These are phyloP conservation scores for Pipa parva DNA, from an alignment of 2,113 vertebrate genomes.

Conservation along the genomic window DNA sequence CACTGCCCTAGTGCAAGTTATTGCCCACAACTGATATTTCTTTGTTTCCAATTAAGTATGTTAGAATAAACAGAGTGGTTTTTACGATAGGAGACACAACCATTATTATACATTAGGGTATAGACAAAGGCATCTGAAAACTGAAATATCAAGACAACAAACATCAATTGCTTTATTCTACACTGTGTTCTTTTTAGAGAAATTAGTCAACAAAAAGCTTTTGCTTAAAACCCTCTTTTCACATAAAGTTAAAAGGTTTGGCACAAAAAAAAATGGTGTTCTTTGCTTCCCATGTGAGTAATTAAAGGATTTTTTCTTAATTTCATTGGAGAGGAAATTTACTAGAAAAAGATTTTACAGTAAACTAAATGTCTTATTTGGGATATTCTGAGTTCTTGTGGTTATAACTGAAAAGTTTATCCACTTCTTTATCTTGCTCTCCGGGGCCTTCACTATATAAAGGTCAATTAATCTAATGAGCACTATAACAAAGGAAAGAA, in stretches of 20 bases:
- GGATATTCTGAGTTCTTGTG: conserved; percentile 4
- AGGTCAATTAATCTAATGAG: neutral
- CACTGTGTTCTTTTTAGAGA: conserved; percentile 11
- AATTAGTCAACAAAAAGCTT: conserved; percentile 19
- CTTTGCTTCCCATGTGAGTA: conserved; percentile 18
- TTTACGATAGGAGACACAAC: too few species aligned
- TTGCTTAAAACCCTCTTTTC: conserved; percentile 1
- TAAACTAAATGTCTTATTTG: neutral
- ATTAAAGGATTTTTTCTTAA: conserved; percentile 26
- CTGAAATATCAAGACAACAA: conserved; percentile 12
- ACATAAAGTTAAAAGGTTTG: conserved; percentile 22
- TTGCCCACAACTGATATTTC: neutral
- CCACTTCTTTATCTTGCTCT: conserved; percentile 8
- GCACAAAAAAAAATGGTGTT: conserved; percentile 19
- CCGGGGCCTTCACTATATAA: neutral
- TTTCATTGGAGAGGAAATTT: conserved; percentile 31
- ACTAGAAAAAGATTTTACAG: conserved; percentile 33
- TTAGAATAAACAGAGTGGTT: too few species aligned
- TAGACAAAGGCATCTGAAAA: conserved; percentile 19
- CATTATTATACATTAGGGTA: too few species aligned
- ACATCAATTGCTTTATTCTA: conserved; percentile 2
- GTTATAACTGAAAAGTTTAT: conserved; percentile 18
- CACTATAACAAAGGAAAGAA: neutral
- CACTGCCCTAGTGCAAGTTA: neutral
- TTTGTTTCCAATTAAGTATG: too few species aligned